Conservation (phyloP, 2,113 vertebrate species). For the Menidia beryllina region DNA sequence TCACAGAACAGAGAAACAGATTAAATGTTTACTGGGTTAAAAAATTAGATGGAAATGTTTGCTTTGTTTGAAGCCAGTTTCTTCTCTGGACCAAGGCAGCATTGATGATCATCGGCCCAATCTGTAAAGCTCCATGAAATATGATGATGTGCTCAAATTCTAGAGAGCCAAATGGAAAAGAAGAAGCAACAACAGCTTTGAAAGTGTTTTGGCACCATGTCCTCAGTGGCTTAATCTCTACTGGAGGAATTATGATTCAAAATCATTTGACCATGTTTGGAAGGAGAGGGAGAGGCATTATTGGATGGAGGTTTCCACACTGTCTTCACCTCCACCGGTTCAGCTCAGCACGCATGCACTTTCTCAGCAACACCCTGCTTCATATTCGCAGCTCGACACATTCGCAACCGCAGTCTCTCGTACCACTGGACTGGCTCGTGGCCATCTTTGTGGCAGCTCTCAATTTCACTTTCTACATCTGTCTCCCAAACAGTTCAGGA, state of each 20-base stretch:
- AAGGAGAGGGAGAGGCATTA: neutral
- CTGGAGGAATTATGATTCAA: conserved; percentile 6
- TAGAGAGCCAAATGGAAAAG: conserved; percentile 1
- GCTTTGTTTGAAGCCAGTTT: too few species aligned
- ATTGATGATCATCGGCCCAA: neutral
- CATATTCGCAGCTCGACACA: conserved; percentile 26
- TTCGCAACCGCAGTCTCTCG: conserved; percentile 5
- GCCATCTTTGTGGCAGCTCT: conserved; percentile 1
- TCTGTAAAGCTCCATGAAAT: neutral
- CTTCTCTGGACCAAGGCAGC: neutral
- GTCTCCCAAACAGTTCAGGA: neutral
- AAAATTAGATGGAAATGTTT: too few species aligned
- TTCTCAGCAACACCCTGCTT: conserved; percentile 43
- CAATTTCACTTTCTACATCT: neutral
- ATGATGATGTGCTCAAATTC: neutral
- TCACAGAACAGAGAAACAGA: too few species aligned
- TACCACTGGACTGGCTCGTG: neutral
- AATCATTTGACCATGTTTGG: conserved; percentile 2
- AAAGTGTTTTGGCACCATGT: neutral
- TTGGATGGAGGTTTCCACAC: neutral
- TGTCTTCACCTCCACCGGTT: neutral
- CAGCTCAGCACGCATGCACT: conserved; percentile 11
- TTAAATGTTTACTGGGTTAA: too few species aligned
- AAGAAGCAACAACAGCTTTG: neutral
- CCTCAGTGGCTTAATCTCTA: neutral